Evolutionary conservation across 2,888 invertebrate species (phyloP), one percentile per base, ranked within the genome.

Genomic region (Macaria liturata): DNA sequence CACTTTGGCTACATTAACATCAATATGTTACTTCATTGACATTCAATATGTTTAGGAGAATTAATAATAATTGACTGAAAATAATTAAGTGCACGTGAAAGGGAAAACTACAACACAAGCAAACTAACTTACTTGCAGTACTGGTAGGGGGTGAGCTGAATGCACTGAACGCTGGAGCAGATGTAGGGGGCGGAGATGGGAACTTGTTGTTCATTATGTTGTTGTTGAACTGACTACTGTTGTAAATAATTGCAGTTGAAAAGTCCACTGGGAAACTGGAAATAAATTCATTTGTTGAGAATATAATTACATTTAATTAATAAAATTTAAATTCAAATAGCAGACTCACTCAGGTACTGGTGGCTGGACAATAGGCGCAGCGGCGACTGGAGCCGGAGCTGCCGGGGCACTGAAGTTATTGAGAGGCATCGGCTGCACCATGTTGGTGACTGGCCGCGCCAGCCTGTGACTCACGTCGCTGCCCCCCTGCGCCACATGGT

Each of bases 201-300:
- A 83, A 79, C 74, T 86, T 85, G 69, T 86, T 88, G 71, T 86
- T 91, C 64, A 83, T 66, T 63, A 68, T 66, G 69, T 76, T 83
- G 64, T 81, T 88, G 67, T 84, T 89, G 68, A 77, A 82, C 73
- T 92, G 91, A 77, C 86, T 93, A 80, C 94, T 93, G 84, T 94
- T 94, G 81, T 95, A 95, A 71, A 95, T 95, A 76, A 94, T 94
- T 62, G 95, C 95, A 62, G 94, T 93, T 67, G 94, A 93, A 79
- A 95, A 95, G 83, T 95, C 95, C 68, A 95, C 95, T 70, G 94
- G 94, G 83, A 95, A 95, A 84, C 92, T 92, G 82, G 48, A 88
- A 89, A 50, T 52, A 65, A 61, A 58, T 46, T 62, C 42, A 9
- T 39, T 49, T 30, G 20, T 34, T 43, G 9, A n/a, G 5, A 37